Evolutionary conservation across 1,140 invertebrate genomes (phyloP).

Genomic region (Drosophila serrata): DNA sequence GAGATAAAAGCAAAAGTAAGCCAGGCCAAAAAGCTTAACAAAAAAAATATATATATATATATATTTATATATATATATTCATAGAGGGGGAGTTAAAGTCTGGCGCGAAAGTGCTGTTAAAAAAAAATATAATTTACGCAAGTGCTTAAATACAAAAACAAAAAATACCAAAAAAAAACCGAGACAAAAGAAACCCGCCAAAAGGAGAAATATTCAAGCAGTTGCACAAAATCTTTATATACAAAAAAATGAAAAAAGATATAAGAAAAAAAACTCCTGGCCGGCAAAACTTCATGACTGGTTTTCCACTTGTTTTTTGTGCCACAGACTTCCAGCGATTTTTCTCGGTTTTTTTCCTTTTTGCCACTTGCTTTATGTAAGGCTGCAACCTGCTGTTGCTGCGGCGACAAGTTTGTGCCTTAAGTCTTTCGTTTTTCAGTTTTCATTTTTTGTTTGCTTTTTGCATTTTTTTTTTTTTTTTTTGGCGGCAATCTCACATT

Average conservation of each 20-base stretch:
- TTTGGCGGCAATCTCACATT: conserved; percentile 49
- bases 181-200: conserved; percentile 20
- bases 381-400: conserved; percentile 46
- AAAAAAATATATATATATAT: background rate
- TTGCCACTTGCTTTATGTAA: conserved; percentile 69
- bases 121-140: conserved; percentile 50
- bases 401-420: conserved; percentile 68
- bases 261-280: conserved; percentile 36
- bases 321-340: conserved; percentile 7
- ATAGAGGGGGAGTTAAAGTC: conserved; percentile 4
- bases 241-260: background rate
- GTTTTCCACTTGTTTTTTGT: conserved; percentile 36
- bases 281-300: conserved; percentile 52
- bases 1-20: conserved; percentile 29
- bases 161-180: background rate
- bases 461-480: conserved; percentile 39
- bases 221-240: conserved; percentile 22
- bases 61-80: background rate
- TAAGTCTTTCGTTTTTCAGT: conserved; percentile 65
- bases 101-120: conserved; percentile 35
- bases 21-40: background rate
- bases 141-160: conserved; percentile 28
- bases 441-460: conserved; percentile 36
- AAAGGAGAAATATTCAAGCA: conserved; percentile 41
- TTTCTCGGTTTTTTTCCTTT: conserved; percentile 36